These are phyloP conservation scores for Enteromius radiatus DNA, from an alignment of 2,797 vertebrate species.

Conservation along the genomic window DNA sequence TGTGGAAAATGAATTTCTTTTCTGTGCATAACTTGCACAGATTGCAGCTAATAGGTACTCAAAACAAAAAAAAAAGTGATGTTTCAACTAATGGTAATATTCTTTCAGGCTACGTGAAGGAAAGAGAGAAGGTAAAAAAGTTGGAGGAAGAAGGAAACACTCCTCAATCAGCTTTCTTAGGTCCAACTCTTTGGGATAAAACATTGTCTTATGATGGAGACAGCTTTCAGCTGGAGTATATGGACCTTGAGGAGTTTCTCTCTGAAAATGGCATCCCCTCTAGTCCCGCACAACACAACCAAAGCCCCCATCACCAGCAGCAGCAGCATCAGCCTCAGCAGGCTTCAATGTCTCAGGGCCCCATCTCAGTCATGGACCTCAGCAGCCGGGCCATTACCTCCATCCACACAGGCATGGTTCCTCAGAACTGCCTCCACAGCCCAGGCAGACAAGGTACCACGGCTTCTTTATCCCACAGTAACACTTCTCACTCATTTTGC, in stretches of 20 bases:
- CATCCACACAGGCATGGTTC: slow-evolving; percentile 79
- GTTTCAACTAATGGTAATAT: neutral
- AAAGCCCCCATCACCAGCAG: slow-evolving; percentile 78
- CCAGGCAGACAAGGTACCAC: slow-evolving; percentile 83
- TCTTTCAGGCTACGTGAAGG: slow-evolving; percentile 81
- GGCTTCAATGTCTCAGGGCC: slow-evolving; percentile 75
- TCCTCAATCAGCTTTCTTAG: slow-evolving; percentile 88
- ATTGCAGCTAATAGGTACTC: neutral
- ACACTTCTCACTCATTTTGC: neutral
- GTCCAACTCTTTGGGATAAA: slow-evolving; percentile 93
- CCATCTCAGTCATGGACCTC: slow-evolving; percentile 86
- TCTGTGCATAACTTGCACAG: neutral
- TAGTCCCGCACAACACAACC: slow-evolving; percentile 83
- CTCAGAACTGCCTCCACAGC: slow-evolving; percentile 84
- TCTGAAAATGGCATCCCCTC: slow-evolving; percentile 91
- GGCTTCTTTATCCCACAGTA: neutral
- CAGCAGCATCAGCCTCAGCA: slow-evolving; percentile 78
- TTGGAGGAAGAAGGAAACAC: slow-evolving; percentile 85
- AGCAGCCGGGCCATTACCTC: slow-evolving; percentile 82
- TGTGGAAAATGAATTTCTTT: neutral
- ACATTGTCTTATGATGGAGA: slow-evolving; percentile 89
- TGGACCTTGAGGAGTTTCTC: slow-evolving; percentile 93
- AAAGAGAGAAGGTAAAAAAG: slow-evolving; percentile 88
- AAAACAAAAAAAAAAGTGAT: neutral
- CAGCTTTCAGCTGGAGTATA: slow-evolving; percentile 91